Percentiles rank a stretch among this genome's conserved stretches.
These are phyloP conservation scores for Myotis myotis DNA, from an alignment of 2,797 vertebrate species.

Conservation along the genomic window DNA sequence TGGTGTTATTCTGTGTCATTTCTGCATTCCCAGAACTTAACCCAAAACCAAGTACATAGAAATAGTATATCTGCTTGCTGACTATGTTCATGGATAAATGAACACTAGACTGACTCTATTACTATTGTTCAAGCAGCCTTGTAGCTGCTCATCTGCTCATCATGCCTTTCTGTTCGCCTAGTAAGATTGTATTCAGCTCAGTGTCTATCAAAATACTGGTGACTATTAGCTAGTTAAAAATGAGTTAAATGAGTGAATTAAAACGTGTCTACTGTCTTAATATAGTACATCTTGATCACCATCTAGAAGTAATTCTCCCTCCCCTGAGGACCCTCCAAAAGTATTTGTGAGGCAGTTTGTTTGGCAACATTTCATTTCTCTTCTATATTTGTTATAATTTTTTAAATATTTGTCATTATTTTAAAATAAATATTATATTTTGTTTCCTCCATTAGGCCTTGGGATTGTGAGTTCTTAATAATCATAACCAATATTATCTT, in stretches of 20 bases:
- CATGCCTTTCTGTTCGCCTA: background rate
- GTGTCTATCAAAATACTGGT: background rate
- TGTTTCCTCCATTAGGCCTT: background rate
- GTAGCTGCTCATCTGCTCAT: background rate
- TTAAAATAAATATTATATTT: background rate
- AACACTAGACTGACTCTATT: background rate
- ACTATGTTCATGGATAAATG: background rate
- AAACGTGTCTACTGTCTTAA: background rate
- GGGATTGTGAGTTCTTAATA: background rate
- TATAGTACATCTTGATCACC: background rate
- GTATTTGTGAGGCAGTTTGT: background rate
- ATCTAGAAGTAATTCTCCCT: background rate
- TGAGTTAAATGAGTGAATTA: conserved; percentile 6
- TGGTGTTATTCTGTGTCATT: background rate
- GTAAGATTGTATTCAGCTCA: background rate
- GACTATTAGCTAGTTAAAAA: background rate
- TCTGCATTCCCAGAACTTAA: background rate
- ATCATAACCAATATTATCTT: background rate
- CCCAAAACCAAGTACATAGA: background rate
- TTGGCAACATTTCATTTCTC: background rate
- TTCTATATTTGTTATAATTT: background rate
- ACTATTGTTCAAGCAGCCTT: background rate
- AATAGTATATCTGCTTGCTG: background rate
- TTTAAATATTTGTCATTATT: background rate
- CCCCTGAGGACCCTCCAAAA: background rate